Conservation (phyloP, 2,113 vertebrate genomes). For the Hiodon tergisus region DNA sequence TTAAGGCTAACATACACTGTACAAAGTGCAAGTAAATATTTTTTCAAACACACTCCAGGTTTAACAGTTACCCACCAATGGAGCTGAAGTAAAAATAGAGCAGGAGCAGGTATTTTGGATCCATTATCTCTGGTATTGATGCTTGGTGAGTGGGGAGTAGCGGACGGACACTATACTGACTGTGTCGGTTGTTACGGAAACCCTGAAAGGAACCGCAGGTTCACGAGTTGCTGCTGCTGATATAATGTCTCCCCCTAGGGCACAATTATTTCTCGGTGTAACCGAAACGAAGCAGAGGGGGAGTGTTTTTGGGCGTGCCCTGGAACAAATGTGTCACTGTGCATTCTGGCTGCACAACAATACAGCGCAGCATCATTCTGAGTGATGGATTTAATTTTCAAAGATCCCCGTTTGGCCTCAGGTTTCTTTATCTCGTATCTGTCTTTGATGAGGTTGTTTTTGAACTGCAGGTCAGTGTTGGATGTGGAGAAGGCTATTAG, state of each 20-base stretch:
- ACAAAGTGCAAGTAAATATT: background rate
- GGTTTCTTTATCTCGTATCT: conserved; percentile 7
- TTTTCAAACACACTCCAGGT: background rate
- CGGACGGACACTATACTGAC: background rate
- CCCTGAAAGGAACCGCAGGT: background rate
- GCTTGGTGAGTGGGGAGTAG: background rate
- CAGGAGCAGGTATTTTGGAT: background rate
- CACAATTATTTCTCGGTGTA: background rate
- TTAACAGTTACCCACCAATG: background rate
- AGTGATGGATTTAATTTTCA: background rate
- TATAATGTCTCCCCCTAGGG: background rate
- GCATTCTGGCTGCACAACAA: background rate
- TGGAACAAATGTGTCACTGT: background rate
- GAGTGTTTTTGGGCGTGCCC: too few relatives aligned
- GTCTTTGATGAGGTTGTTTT: background rate
- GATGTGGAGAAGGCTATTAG: background rate
- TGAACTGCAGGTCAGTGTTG: background rate
- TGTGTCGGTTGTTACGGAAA: background rate
- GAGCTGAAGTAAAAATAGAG: background rate
- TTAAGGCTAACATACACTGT: background rate
- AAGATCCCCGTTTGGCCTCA: background rate
- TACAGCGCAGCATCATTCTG: background rate
- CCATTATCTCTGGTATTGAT: background rate
- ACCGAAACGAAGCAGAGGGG: too few relatives aligned
- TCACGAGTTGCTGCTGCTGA: background rate